Evolutionary conservation across 2,113 vertebrate species (phyloP), one percentile per base, ranked within the genome.

Genomic region (Gallinago paraguaiae): DNA sequence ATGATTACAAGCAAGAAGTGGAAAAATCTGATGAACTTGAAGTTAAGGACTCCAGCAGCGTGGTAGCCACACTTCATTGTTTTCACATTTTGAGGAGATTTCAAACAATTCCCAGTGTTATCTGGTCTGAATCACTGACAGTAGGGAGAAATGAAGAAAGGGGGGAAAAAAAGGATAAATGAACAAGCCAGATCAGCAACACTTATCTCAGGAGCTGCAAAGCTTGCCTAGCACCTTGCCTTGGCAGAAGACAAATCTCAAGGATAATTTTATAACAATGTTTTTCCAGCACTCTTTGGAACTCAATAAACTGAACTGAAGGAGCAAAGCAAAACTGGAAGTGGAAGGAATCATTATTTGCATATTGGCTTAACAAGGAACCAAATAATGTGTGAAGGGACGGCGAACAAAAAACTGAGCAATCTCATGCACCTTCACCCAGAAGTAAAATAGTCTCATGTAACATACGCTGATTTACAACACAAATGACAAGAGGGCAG

Each of bases 181-280:
- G 0, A 77, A 59, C 28, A 65, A 30, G 35, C 67, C 7, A 2
- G 39, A 68, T 61, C 92, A 92, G 54, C 54, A 90, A 71, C 51
- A 67, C 74, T 77, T 68, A 53, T 88, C 67, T 24, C 33, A 59
- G 76, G 64, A 92, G 79, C 30, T 35, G 64, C 84, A 89, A 86
- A 92, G 74, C 87, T 79, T 85, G 91, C 94, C 90, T 75, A 93
- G 86, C 88, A 93, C 86, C 86, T 91, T 87, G 77, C 39, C 60
- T 63, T 85, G 65, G 84, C 89, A 94, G 27, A 68, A 96, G 43
- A 81, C 43, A 83, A 82, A 46, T n/a, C 50, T 59, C 82, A 60
- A 70, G 50, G 68, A 70, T 59, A 43, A 75, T 75, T 77, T 45
- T 61, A 15, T 30, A 69, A 68, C 70, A 27, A 0, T 24, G 33